Conservation (phyloP, 1,140 invertebrate genomes). For the Hypsibius dujardini region DNA sequence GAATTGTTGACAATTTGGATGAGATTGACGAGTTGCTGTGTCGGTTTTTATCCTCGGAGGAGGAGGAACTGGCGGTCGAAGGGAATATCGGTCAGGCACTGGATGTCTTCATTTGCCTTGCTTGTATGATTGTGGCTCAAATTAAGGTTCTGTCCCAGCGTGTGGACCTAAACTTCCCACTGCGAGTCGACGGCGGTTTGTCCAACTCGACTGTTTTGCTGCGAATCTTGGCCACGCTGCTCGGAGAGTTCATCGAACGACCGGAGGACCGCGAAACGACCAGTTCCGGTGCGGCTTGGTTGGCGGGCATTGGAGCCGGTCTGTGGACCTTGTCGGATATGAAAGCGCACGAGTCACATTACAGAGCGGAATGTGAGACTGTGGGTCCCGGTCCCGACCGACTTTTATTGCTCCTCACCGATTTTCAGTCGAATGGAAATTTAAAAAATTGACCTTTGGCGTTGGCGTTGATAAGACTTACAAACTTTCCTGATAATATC, state of each 20-base stretch:
- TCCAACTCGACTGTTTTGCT: neutral
- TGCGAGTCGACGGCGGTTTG: slow-evolving; percentile 4
- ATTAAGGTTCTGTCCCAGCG: too few species aligned
- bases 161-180: neutral
- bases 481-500: neutral
- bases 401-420: neutral
- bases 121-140: too few species aligned
- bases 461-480: neutral
- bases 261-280: neutral
- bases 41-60: too few species aligned
- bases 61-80: too few species aligned
- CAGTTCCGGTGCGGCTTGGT: neutral
- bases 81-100: too few species aligned
- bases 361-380: neutral
- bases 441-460: neutral
- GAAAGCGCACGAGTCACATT: neutral
- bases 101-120: too few species aligned
- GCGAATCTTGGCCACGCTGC: neutral
- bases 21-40: too few species aligned
- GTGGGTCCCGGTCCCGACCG: neutral
- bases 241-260: neutral
- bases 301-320: slow-evolving; percentile 3
- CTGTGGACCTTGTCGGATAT: neutral
- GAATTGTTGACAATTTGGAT: neutral
- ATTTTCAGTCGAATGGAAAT: neutral